Evolutionary conservation across 2,113 vertebrate species (phyloP), one percentile per base, ranked within the genome.

Genomic region (Blennius ocellaris): DNA sequence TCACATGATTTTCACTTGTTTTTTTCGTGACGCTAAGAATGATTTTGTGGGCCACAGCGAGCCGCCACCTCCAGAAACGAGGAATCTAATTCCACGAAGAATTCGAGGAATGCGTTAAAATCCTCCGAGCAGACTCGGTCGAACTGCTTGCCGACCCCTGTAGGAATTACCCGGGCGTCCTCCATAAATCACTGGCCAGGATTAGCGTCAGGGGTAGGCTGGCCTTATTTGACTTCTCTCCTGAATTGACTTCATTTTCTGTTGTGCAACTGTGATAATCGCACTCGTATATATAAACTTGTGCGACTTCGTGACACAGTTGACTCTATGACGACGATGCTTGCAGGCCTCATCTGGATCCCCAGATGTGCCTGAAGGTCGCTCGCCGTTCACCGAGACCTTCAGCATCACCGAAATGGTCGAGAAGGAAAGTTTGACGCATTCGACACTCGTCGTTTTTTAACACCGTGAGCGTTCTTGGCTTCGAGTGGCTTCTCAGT

Each of bases 401-500:
- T 93, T 94, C 88, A 92, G 93, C 82, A 93, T 94, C 81, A 86
- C 90, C 52, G 14, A 91, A 54, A 89, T 94, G 87, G 92, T 94
- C 39, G 78, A 93, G 62, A 76, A 94, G 93, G 94, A 80, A 89
- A 92, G 93, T 94, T 51, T 41, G 37, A 56, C 17, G 3, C 8
- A 6, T 11, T 6, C 3, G n/a, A 65, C 66, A 51, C 66, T 43
- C n/a, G 39, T n/a, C 7, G 40, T 36, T 30, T 12, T 40, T 45
- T n/a, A n/a, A n/a, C 44, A 12, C 64, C 21, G 4, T 40, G 4
- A 51, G 5, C 50, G n/a, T 39, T 71, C 17, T 5, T 8, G 0
- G 40, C n/a, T 11, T 7, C n/a, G 7, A 36, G 15, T 54, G 39
- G 70, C 83, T 55, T 54, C 39, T 81, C 55, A 76, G 58, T 69